phyloP scores from a whole-genome alignment of 2,888 invertebrate species.

The Amiota minor region DNA sequence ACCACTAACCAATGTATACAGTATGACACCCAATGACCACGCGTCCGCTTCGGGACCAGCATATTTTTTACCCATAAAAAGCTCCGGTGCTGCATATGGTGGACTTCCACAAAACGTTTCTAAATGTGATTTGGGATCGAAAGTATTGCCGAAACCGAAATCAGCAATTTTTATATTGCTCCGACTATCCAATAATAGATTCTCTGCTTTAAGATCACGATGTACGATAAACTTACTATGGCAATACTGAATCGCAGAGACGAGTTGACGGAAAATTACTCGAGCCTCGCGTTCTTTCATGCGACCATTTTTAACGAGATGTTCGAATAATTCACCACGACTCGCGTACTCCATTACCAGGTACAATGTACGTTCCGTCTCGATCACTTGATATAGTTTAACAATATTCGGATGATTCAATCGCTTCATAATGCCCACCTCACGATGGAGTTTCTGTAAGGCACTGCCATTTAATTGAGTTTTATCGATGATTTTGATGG shows the following conservation, averaged over 20 bases:
- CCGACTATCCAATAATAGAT: constrained; percentile 97
- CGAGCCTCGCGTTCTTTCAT: constrained; percentile 99
- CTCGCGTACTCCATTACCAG: constrained; percentile 99
- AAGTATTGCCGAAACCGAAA: constrained; percentile 99
- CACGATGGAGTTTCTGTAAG: constrained; percentile 94
- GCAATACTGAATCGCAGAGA: constrained; percentile 99
- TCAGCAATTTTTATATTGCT: constrained; percentile 99
- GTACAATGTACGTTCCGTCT: constrained; percentile 99
- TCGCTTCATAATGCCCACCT: constrained; percentile 98
- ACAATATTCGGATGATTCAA: constrained; percentile 99
- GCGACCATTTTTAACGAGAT: constrained; percentile 95
- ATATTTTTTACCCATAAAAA: constrained; percentile 99
- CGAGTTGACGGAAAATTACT: constrained; percentile 98
- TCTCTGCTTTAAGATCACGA: constrained; percentile 93
- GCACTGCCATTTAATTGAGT: constrained; percentile 98
- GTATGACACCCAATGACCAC: constrained; percentile 97
- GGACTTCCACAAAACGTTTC: constrained; percentile 99
- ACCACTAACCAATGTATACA: constrained; percentile 99
- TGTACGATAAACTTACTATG: constrained; percentile 86
- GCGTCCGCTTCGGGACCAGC: constrained; percentile 99
- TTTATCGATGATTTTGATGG: constrained; percentile 99
- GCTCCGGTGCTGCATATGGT: constrained; percentile 98
- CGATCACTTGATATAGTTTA: constrained; percentile 98
- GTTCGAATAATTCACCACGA: constrained; percentile 99
- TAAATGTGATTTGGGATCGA: constrained; percentile 97